These are phyloP conservation scores for Prorops nasuta DNA, from an alignment of 1,140 invertebrate genomes.

Conservation along the genomic window DNA sequence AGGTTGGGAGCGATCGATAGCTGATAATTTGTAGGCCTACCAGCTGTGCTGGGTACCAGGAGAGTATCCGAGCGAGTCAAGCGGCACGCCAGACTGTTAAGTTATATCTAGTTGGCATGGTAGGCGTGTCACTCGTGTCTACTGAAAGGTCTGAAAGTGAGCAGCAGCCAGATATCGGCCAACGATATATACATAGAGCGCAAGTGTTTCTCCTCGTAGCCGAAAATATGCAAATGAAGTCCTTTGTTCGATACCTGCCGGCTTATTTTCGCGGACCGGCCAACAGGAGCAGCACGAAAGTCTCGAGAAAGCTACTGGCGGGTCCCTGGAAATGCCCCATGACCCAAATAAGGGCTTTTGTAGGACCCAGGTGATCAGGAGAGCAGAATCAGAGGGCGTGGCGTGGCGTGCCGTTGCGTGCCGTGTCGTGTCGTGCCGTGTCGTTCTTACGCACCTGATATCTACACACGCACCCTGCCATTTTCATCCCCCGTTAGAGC, in stretches of 20 bases:
- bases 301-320: slow-evolving; percentile 13
- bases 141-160: too few species aligned
- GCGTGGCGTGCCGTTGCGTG: too few species aligned
- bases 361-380: slow-evolving; percentile 53
- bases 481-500: neutral
- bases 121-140: too few species aligned
- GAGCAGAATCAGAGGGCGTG: slow-evolving; percentile 30
- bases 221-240: slow-evolving; percentile 54
- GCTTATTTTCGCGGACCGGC: slow-evolving; percentile 52
- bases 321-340: slow-evolving; percentile 34
- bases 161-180: too few species aligned
- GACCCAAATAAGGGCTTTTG: slow-evolving; percentile 58
- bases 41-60: slow-evolving; percentile 48
- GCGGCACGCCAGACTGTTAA: too few species aligned
- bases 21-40: slow-evolving; percentile 54
- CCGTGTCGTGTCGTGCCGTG: too few species aligned
- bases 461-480: slow-evolving; percentile 19
- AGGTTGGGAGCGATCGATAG: slow-evolving; percentile 23
- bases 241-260: slow-evolving; percentile 55
- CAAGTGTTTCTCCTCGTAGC: slow-evolving; percentile 7
- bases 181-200: too few species aligned
- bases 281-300: slow-evolving; percentile 36
- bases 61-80: slow-evolving; percentile 29
- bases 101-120: too few species aligned
- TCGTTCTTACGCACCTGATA: slow-evolving; percentile 29